Conservation (phyloP, 2,797 vertebrate genomes). For the Betta splendens region DNA sequence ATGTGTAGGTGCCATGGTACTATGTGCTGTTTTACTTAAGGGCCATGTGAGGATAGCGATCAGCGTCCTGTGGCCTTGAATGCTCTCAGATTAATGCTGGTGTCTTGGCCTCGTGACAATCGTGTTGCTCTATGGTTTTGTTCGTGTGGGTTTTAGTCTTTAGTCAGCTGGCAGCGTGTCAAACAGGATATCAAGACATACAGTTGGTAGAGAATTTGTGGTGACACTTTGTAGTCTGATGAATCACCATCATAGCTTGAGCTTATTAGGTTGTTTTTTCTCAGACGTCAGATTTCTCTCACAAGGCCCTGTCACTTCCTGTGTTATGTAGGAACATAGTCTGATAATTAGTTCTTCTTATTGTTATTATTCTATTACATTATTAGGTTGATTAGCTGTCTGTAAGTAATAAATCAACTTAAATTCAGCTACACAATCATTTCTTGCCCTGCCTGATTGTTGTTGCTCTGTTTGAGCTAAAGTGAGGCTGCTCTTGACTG, state of each 20-base stretch:
- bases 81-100: conserved; percentile 16
- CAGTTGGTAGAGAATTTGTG: conserved; percentile 25
- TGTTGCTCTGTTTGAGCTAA: conserved; percentile 40
- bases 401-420: conserved; percentile 19
- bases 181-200: conserved; percentile 54
- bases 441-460: conserved; percentile 35
- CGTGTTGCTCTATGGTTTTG: conserved; percentile 20
- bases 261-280: background rate
- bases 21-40: conserved; percentile 11
- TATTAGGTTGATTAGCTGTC: conserved; percentile 18
- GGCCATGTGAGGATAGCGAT: background rate
- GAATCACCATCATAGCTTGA: background rate
- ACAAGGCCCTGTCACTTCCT: too few relatives aligned
- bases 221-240: conserved; percentile 8
- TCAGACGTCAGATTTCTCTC: too few relatives aligned
- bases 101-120: conserved; percentile 24
- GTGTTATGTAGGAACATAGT: too few relatives aligned
- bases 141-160: conserved; percentile 56
- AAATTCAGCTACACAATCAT: conserved; percentile 23
- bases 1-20: background rate
- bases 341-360: too few relatives aligned
- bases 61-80: conserved; percentile 19
- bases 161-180: conserved; percentile 35
- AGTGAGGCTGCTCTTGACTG: conserved; percentile 49
- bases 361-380: conserved; percentile 2